Conservation (phyloP, 2,797 vertebrate genomes). For the Melopsittacus undulatus region DNA sequence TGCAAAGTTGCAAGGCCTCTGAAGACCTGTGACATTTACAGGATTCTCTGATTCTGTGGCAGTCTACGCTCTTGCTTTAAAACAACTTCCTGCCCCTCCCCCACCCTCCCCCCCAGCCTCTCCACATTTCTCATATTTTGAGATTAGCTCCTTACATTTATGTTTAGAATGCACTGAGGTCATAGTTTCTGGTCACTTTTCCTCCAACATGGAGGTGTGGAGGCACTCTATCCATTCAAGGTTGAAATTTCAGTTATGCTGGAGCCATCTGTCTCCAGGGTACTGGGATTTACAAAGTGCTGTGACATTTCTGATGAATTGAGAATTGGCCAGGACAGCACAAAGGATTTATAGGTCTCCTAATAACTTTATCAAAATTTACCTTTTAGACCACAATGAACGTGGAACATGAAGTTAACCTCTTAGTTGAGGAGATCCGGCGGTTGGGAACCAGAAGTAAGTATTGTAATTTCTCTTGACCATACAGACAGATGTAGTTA, state of each 20-base stretch:
- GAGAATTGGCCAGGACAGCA: rapidly evolving
- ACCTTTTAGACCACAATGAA: slow-evolving; percentile 84
- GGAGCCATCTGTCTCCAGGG: neutral
- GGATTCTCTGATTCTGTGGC: neutral
- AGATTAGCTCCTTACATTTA: neutral
- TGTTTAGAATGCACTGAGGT: neutral
- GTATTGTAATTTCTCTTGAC: slow-evolving; percentile 29
- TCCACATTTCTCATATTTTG: neutral
- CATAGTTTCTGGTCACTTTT: neutral
- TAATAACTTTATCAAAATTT: neutral
- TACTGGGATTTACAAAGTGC: neutral
- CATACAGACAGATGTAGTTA: neutral
- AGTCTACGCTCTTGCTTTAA: neutral
- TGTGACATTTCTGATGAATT: neutral
- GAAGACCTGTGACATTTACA: neutral
- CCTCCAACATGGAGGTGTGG: neutral
- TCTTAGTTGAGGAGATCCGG: slow-evolving; percentile 90
- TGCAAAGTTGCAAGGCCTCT: neutral
- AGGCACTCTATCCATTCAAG: neutral
- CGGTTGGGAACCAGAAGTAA: slow-evolving; percentile 92
- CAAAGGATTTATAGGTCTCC: neutral
- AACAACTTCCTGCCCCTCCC: neutral
- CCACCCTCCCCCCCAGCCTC: neutral
- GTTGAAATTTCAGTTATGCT: neutral
- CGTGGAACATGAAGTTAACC: slow-evolving; percentile 85